phyloP scores from a whole-genome alignment of 2,888 invertebrate genomes.

The Achlya flavicornis region DNA sequence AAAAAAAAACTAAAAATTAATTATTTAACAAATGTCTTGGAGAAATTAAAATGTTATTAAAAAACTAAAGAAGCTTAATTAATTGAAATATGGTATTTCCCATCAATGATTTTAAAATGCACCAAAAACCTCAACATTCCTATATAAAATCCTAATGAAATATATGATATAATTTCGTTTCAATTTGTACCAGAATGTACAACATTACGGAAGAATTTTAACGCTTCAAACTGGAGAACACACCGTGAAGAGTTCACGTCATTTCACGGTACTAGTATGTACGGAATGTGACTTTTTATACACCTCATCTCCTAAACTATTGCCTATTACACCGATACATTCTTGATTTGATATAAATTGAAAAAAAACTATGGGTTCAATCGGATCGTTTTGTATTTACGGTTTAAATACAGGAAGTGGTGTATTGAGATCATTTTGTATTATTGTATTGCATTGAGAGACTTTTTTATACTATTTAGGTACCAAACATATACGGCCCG shows the following conservation, averaged over 20 bases:
- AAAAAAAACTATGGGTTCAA: slow-evolving; percentile 42
- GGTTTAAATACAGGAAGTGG: slow-evolving; percentile 4
- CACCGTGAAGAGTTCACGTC: slow-evolving; percentile 68
- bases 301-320: slow-evolving; percentile 51
- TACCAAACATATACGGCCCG: too few relatives aligned
- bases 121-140: too few relatives aligned
- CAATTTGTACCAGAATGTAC: slow-evolving; percentile 28
- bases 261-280: slow-evolving; percentile 62
- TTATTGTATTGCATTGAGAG: background rate
- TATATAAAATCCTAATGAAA: background rate
- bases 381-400: background rate
- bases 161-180: slow-evolving; percentile 14
- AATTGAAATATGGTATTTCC: too few relatives aligned
- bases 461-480: too few relatives aligned
- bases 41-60: too few relatives aligned
- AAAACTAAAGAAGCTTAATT: too few relatives aligned
- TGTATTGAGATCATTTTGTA: background rate
- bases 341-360: slow-evolving; percentile 57
- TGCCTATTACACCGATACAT: slow-evolving; percentile 56
- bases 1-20: too few relatives aligned
- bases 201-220: slow-evolving; percentile 63
- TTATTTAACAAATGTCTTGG: too few relatives aligned
- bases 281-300: slow-evolving; percentile 72
- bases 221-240: slow-evolving; percentile 54
- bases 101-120: background rate